These are phyloP conservation scores for Rhyacophila brunnea DNA, from an alignment of 1,140 invertebrate species.

Conservation along the genomic window DNA sequence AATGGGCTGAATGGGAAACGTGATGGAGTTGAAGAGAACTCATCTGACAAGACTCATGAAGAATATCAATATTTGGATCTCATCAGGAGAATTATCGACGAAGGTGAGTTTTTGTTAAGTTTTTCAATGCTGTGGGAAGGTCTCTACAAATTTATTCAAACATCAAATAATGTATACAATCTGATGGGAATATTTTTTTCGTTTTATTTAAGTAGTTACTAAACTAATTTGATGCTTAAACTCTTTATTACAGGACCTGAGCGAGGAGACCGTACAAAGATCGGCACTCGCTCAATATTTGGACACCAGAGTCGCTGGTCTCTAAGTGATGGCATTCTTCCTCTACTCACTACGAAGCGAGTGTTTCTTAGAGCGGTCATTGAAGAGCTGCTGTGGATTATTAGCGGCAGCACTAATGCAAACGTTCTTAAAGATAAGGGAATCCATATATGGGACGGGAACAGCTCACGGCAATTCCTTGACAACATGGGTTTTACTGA, in stretches of 20 bases:
- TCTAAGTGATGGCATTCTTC: constrained; percentile 77
- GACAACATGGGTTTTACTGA: constrained; percentile 85
- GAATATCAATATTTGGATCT: constrained; percentile 50
- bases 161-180: too few species aligned
- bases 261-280: constrained; percentile 83
- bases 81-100: constrained; percentile 46
- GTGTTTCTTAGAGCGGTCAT: constrained; percentile 93
- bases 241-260: constrained; percentile 62
- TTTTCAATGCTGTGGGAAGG: too few species aligned
- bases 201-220: too few species aligned
- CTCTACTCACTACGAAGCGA: constrained; percentile 93
- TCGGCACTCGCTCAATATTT: constrained; percentile 88
- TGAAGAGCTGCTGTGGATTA: constrained; percentile 96
- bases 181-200: too few species aligned
- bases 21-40: too few species aligned
- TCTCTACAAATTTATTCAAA: too few species aligned
- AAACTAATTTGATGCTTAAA: too few species aligned
- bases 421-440: constrained; percentile 81
- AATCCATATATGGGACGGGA: constrained; percentile 98
- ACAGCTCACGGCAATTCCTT: constrained; percentile 88
- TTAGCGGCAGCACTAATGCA: constrained; percentile 90
- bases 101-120: constrained; percentile 36
- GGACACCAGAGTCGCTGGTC: constrained; percentile 89
- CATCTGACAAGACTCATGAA: too few species aligned
- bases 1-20: too few species aligned